Percentiles rank a stretch among this genome's conserved stretches.
These are phyloP conservation scores for Pantherophis vulpinus DNA, from an alignment of 2,797 vertebrate genomes.

Conservation along the genomic window DNA sequence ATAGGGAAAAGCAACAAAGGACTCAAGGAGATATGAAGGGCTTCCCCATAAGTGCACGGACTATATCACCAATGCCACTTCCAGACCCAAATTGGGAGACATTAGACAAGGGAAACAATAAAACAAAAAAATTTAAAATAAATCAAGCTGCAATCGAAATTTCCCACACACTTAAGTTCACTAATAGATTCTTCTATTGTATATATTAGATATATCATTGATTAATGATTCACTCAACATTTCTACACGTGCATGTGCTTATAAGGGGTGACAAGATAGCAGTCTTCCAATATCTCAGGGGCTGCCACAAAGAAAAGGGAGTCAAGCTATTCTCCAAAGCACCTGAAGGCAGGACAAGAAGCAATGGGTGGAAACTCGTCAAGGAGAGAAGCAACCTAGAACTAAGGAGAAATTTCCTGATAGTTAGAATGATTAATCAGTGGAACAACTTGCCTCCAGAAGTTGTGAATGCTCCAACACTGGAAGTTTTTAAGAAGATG, in stretches of 20 bases:
- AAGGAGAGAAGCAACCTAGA: not conserved
- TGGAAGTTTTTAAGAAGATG: no score
- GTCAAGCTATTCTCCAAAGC: no score
- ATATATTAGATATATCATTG: not conserved
- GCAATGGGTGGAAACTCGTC: no score
- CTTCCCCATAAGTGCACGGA: not conserved
- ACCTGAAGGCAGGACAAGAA: no score
- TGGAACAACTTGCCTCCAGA: no score
- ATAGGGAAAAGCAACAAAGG: not conserved
- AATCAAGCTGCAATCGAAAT: not conserved
- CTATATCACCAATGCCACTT: not conserved
- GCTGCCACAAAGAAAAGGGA: no score
- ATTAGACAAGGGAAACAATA: not conserved
- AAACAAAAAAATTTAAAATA: not conserved
- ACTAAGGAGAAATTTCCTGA: no score
- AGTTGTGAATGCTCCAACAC: no score
- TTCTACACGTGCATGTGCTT: not conserved
- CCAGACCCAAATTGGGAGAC: not conserved
- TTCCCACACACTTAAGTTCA: conserved; percentile 19
- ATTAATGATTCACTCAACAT: not conserved
- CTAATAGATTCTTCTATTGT: not conserved
- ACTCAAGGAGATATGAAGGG: no score
- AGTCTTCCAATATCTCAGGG: no score
- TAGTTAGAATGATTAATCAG: no score
- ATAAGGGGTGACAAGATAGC: no score